Evolutionary conservation across 2,888 invertebrate genomes (phyloP).

Genomic region (Diploptera punctata): DNA sequence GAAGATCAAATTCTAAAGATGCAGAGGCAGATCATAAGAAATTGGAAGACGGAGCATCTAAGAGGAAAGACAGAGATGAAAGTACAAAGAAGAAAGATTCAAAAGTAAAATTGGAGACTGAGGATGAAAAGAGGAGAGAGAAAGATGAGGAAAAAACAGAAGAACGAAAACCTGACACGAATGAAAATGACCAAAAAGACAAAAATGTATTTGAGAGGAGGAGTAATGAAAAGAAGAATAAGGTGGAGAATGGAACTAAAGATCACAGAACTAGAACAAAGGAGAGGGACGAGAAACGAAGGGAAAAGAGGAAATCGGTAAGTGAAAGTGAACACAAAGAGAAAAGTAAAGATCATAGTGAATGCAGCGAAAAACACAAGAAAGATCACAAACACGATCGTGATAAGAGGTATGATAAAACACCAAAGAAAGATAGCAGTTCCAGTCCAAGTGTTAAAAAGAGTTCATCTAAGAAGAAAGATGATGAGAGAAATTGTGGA

Average conservation of each 20-base stretch:
- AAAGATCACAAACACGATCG: conserved; percentile 38
- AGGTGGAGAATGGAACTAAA: background rate
- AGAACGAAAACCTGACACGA: background rate
- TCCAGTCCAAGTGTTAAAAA: conserved; percentile 18
- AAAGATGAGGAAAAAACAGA: conserved; percentile 13
- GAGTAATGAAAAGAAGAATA: conserved; percentile 17
- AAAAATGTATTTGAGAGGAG: background rate
- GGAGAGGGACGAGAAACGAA: conserved; percentile 10
- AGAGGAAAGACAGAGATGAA: conserved; percentile 30
- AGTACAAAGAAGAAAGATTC: conserved; percentile 18
- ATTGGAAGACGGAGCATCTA: background rate
- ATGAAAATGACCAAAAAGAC: conserved; percentile 20
- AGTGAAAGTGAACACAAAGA: conserved; percentile 30
- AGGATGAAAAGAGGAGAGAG: conserved; percentile 5
- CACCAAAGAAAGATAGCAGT: conserved; percentile 29
- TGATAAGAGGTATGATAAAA: conserved; percentile 35
- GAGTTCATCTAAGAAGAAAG: conserved; percentile 6
- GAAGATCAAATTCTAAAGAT: conserved; percentile 5
- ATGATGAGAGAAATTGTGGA: background rate
- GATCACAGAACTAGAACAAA: conserved; percentile 12
- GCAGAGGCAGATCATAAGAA: background rate
- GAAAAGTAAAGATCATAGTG: conserved; percentile 29
- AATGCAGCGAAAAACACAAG: conserved; percentile 26
- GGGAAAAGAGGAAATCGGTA: background rate
- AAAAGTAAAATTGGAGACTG: background rate